Base-by-base conservation (phyloP, 2,113 vertebrate genomes). In the Sterrhoptilus dennistouni region DNA sequence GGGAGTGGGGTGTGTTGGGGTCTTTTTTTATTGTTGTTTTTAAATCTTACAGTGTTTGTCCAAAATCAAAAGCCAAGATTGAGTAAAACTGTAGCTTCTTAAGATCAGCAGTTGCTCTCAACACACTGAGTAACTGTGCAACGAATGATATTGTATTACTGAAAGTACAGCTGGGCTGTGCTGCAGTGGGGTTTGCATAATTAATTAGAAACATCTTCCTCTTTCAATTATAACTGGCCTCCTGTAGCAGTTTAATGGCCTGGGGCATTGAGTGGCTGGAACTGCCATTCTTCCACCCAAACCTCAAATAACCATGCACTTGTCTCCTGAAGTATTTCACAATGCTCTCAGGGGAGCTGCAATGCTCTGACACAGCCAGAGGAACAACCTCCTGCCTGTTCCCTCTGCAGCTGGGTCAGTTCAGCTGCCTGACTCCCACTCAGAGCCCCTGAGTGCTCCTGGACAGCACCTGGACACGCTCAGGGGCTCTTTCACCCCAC, bases 391-490 rank as follows among this genome's bases (percentile, higher is more conserved):
- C 20, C n/a, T 54, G 18, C 28, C 60, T 2, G 1, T 16, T 77
- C 35, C 29, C 23, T 2, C 38, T 59, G 27, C 54, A 72, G 28
- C 12, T 45, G 38, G 45, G 35, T 45, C 54, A 40, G 18, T 2
- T n/a, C 28, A 36, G 72, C 54, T 70, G 36, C 81, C 61, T 50
- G 38, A 24, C 47, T 21, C 60, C 74, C 47, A 50, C 13, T n/a
- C 4, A 10, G 71, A 86, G 40, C 1, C 57, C n/a, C 69, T 27
- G 36, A 31, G 24, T 22, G 33, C 60, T 74, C 49, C 14, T 7
- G 42, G 52, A 66, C 44, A 74, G 47, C 45, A 33, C 2, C 29
- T 1, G 3, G 40, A 16, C 22, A 6, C 0, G 1, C 49, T 44
- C 72, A 36, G 36, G 60, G 38, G 33, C 65, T 74, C 17, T 3